These are phyloP conservation scores for Cybosia mesomella DNA, from an alignment of 2,888 invertebrate species.

Conservation along the genomic window DNA sequence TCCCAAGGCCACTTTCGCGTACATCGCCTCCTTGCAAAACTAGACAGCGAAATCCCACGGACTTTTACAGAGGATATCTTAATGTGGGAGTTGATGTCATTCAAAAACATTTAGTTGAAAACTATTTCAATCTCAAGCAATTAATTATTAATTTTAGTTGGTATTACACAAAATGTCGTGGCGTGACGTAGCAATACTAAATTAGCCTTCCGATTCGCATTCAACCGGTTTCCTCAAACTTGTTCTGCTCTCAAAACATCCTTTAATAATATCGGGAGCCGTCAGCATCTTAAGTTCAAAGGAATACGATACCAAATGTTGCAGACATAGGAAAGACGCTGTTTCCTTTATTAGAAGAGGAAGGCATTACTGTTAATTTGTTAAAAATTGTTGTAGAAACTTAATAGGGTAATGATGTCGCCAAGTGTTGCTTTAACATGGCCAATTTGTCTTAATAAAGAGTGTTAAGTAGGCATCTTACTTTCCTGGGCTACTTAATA, in stretches of 20 bases:
- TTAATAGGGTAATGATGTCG: background rate
- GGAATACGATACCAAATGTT: constrained; percentile 14
- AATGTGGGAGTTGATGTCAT: background rate
- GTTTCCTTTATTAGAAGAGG: constrained; percentile 31
- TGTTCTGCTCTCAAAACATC: constrained; percentile 2
- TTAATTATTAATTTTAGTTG: constrained; percentile 1
- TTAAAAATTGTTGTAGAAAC: constrained; percentile 3
- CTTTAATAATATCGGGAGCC: background rate
- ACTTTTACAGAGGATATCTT: background rate
- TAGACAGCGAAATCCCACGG: background rate
- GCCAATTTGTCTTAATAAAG: background rate
- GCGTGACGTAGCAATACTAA: background rate
- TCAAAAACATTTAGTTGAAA: background rate
- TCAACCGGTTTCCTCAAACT: background rate
- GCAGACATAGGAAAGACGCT: constrained; percentile 22
- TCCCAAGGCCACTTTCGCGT: background rate
- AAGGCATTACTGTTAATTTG: constrained; percentile 34
- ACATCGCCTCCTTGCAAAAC: background rate
- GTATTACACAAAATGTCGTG: constrained; percentile 1
- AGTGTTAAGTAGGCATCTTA: background rate
- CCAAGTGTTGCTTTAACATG: background rate
- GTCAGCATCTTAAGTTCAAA: constrained; percentile 8
- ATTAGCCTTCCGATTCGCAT: background rate
- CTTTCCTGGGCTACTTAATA: background rate
- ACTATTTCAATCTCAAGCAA: background rate